Base-by-base conservation (phyloP, 2,888 invertebrate species). In the Cerceris rybyensis region DNA sequence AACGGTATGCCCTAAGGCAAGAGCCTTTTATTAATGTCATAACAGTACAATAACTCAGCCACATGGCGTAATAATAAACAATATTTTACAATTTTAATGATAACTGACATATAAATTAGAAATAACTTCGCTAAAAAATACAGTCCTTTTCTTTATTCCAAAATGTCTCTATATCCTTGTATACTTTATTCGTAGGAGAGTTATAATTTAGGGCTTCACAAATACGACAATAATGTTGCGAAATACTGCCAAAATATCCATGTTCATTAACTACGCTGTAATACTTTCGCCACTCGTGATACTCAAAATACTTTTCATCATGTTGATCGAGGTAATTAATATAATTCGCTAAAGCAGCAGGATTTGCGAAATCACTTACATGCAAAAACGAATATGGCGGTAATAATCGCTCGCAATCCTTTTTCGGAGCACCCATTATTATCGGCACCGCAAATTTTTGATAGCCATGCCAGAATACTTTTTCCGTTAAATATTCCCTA, bases 141-240 rank as follows among this genome's bases (percentile, higher is more conserved):
- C 89, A 93, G 59, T 92, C 92, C 8, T 70, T 82, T 0, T 84
- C 58, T 11, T 78, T 79, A 57, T 83, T 93, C 93, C 93, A 93
- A 86, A 92, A 94, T 2, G 87, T 73, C 42, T 90, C 89, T 13
- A 94, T 82, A 77, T 93, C 79, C 6, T 88, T 55, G 77, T 94
- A 94, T 8, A 92, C 87, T 82, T 93, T 94, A 0, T 54, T 61
- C 1, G 77, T 71, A 52, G 86, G 90, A 14, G 92, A 91, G 86
- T 95, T 95, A 85, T 94, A 95, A 89, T 95, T 95, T 13, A 96
- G 91, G n/a, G 95, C 95, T 89, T 96, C 94, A 87, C 96, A 96
- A 8, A 95, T 87, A 69, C 95, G 93, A 86, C 96, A 96, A 76
- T 94, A 94, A 86, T 96, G 95, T 66, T 90, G 93, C 0, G 95